Conservation (phyloP, 2,888 invertebrate species). For the Cephus pulcher region DNA sequence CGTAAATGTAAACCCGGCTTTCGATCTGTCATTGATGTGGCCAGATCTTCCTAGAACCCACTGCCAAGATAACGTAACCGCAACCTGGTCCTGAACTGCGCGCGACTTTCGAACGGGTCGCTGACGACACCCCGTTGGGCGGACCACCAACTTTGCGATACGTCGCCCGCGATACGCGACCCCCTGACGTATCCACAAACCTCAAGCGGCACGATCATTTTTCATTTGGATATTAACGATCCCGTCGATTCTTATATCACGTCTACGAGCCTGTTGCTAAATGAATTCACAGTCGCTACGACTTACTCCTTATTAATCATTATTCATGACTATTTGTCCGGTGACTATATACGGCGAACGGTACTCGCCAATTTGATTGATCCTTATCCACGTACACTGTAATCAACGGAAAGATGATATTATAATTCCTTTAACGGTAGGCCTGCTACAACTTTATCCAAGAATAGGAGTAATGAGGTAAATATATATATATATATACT, state of each 20-base stretch:
- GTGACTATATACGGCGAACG: background rate
- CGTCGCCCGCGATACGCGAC: background rate
- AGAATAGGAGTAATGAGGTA: background rate
- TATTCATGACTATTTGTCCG: background rate
- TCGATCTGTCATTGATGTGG: conserved; percentile 47
- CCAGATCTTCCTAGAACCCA: conserved; percentile 9
- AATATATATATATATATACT: background rate
- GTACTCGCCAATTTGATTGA: background rate
- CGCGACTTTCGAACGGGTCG: conserved; percentile 16
- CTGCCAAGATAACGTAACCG: background rate
- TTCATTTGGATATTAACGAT: background rate
- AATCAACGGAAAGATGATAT: background rate
- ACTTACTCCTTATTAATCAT: background rate
- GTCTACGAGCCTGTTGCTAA: background rate
- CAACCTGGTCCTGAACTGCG: conserved; percentile 7
- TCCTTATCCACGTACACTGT: background rate
- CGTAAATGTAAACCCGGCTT: conserved; percentile 49
- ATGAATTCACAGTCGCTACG: background rate
- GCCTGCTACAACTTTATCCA: background rate
- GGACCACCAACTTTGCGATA: background rate
- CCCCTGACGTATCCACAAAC: background rate
- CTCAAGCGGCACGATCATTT: background rate
- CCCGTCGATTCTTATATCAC: background rate
- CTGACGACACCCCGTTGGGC: background rate
- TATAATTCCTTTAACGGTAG: background rate